Conservation (phyloP, 2,113 vertebrate genomes). For the Corapipo altera region DNA sequence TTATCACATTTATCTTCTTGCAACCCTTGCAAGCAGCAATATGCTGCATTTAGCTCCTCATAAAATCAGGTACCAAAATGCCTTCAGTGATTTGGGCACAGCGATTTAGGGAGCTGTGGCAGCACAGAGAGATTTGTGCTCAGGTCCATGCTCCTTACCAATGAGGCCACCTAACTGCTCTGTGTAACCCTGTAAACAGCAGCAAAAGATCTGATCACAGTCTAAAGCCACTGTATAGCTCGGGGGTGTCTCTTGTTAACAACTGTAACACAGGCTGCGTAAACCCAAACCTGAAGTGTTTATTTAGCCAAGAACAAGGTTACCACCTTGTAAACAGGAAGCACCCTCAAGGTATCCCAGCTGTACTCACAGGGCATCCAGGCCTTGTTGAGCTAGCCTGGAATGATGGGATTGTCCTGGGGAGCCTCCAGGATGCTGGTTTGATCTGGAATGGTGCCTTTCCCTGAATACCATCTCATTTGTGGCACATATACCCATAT, state of each 20-base stretch:
- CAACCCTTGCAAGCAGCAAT: background rate
- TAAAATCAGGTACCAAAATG: background rate
- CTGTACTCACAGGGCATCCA: background rate
- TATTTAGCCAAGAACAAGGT: conserved; percentile 1
- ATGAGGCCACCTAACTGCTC: background rate
- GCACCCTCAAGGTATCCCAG: background rate
- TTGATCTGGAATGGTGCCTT: background rate
- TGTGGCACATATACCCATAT: background rate
- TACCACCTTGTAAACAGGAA: background rate
- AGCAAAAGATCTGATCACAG: background rate
- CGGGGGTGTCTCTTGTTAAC: background rate
- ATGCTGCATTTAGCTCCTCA: background rate
- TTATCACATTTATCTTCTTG: background rate
- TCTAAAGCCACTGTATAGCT: background rate
- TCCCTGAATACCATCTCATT: background rate
- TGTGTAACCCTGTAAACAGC: background rate
- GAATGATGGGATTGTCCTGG: background rate
- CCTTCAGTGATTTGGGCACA: background rate
- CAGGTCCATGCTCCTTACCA: background rate
- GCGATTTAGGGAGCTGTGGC: background rate
- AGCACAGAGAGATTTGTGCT: background rate
- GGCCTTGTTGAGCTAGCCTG: background rate
- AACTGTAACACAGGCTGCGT: background rate
- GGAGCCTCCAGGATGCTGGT: background rate
- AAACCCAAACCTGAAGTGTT: background rate